phyloP scores from a whole-genome alignment of 2,797 vertebrate species.

The Argentina silus region DNA sequence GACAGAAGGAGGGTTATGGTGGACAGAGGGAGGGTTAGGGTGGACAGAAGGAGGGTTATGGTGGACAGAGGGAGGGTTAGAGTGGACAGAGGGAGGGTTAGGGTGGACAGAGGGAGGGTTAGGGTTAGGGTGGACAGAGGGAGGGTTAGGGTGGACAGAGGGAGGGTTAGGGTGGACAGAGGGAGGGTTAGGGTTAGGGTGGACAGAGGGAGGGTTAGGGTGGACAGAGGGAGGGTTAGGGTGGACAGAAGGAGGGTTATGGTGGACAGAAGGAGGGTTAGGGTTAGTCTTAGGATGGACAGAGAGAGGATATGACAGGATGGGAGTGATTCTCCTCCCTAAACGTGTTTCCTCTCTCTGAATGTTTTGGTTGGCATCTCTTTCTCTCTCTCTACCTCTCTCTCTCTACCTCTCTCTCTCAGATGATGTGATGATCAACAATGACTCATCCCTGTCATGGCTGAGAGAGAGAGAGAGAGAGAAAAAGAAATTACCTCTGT shows the following conservation, averaged over 20 bases:
- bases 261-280: neutral
- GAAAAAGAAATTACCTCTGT: constrained; percentile 26
- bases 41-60: neutral
- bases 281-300: neutral
- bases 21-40: neutral
- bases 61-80: constrained; percentile 7
- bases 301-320: constrained; percentile 55
- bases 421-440: neutral
- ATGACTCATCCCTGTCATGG: no score
- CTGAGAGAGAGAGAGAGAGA: no score
- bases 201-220: neutral
- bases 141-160: no score
- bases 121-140: no score
- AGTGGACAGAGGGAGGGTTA: no score
- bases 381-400: neutral
- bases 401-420: constrained; percentile 5
- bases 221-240: neutral
- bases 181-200: neutral
- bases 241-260: no score
- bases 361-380: constrained; percentile 28
- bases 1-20: constrained; percentile 26
- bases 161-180: no score
- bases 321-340: constrained; percentile 62
- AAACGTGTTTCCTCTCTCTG: constrained; percentile 49
- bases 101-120: no score